Conservation (phyloP, 2,888 invertebrate species). For the Sinohyriopsis cumingii region DNA sequence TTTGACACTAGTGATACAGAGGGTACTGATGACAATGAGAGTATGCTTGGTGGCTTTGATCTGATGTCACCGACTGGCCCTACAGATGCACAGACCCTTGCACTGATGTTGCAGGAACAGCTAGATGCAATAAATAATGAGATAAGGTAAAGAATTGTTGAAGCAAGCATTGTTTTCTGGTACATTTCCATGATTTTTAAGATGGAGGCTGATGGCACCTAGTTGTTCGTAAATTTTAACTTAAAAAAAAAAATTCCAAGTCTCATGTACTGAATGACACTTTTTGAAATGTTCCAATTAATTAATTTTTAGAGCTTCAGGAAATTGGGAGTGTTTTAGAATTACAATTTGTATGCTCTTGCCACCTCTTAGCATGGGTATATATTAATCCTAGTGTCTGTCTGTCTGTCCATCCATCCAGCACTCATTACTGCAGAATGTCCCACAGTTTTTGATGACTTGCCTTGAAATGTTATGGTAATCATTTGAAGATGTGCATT, state of each 20-base stretch:
- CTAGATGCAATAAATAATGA: constrained; percentile 99
- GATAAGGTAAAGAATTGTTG: constrained; percentile 78
- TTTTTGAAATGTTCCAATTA: not conserved
- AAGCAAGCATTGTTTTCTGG: not conserved
- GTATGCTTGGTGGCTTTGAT: constrained; percentile 84
- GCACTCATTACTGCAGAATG: too few species aligned
- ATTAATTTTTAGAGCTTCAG: not conserved
- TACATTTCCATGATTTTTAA: not conserved
- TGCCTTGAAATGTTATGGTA: too few species aligned
- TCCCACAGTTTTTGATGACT: too few species aligned
- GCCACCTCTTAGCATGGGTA: too few species aligned
- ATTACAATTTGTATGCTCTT: too few species aligned
- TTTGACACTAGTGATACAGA: constrained; percentile 84
- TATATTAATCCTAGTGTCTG: too few species aligned
- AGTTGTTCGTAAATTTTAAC: not conserved
- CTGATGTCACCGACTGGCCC: constrained; percentile 72
- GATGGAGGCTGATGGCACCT: not conserved
- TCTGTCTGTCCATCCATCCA: too few species aligned
- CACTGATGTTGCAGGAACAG: constrained; percentile 99
- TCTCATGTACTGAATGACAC: too few species aligned
- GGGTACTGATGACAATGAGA: constrained; percentile 81
- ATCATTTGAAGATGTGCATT: too few species aligned
- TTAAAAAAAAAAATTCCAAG: not conserved
- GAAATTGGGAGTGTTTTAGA: too few species aligned
- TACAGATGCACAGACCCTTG: constrained; percentile 97